Evolutionary conservation across 2,797 vertebrate genomes (phyloP), one percentile per base, ranked within the genome.

Genomic region (Macropodus opercularis): DNA sequence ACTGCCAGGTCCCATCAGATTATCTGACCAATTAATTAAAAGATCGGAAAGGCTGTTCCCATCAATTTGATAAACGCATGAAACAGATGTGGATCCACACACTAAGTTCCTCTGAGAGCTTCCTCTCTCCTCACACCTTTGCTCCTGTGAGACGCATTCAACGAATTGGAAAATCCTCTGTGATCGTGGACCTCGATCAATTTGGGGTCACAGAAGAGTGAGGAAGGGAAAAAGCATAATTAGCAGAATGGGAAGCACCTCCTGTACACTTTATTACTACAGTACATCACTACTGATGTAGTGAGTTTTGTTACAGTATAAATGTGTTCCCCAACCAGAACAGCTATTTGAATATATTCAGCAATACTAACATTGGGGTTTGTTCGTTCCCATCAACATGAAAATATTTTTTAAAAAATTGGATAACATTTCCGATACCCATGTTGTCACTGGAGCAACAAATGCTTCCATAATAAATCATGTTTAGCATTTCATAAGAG

Each of bases 341-440:
- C 27, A 29, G 27, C 27, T 29, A 29, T 8, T 29, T 29, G 8
- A 9, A 29, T 29, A 29, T 29, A 29, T 29, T 29, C 27, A 8
- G 27, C 10, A 8, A 9, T 29, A 29, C 27, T 29, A 9, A 29
- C 8, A 29, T 29, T 7, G 8, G 27, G 8, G n/a, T n/a, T n/a
- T n/a, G n/a, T 29, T 29, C 10, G 27, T 29, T 60, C 32, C 71
- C 47, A 73, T 63, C 44, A 63, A 19, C 10, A 9, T 29, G 27
- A 9, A 8, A 2, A 29, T 29, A 29, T 29, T 29, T 9, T 29
- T 29, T 29, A 9, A 29, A 29, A 29, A n/a, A n/a, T n/a, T n/a
- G n/a, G n/a, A n/a, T n/a, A n/a, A n/a, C n/a, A n/a, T n/a, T n/a
- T n/a, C n/a, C n/a, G n/a, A n/a, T n/a, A n/a, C n/a, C n/a, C n/a